Evolutionary conservation across 1,140 invertebrate genomes (phyloP).

Genomic region (Drosophila kanapiae): DNA sequence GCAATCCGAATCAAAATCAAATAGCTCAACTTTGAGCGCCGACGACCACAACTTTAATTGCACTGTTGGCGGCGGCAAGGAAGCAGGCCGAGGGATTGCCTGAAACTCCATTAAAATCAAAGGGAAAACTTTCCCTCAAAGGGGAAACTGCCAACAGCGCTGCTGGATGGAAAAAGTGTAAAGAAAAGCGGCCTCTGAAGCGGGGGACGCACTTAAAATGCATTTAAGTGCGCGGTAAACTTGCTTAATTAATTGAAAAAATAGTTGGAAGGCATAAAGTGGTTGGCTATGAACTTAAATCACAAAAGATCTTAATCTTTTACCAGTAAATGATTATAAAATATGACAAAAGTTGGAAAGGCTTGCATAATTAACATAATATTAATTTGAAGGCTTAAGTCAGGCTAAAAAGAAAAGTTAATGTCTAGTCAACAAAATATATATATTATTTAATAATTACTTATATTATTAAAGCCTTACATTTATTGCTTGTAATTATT

Average conservation of each 20-base stretch:
- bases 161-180: constrained; percentile 28
- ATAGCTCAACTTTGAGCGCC: constrained; percentile 48
- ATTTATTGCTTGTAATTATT: no score
- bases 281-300: background rate
- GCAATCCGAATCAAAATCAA: constrained; percentile 39
- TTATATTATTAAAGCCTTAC: background rate
- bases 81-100: constrained; percentile 17
- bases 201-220: constrained; percentile 66
- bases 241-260: constrained; percentile 83
- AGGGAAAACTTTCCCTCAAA: constrained; percentile 64
- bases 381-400: no score
- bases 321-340: background rate
- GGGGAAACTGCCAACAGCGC: constrained; percentile 19
- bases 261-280: constrained; percentile 35
- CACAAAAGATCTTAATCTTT: background rate
- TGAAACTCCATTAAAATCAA: constrained; percentile 67
- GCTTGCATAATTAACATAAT: no score
- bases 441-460: background rate
- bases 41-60: constrained; percentile 59
- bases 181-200: constrained; percentile 43
- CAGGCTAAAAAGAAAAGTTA: no score
- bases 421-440: no score
- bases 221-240: constrained; percentile 67
- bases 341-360: background rate
- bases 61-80: constrained; percentile 17